These are phyloP conservation scores for Phorcus lineatus DNA, from an alignment of 2,888 invertebrate species.

Conservation along the genomic window DNA sequence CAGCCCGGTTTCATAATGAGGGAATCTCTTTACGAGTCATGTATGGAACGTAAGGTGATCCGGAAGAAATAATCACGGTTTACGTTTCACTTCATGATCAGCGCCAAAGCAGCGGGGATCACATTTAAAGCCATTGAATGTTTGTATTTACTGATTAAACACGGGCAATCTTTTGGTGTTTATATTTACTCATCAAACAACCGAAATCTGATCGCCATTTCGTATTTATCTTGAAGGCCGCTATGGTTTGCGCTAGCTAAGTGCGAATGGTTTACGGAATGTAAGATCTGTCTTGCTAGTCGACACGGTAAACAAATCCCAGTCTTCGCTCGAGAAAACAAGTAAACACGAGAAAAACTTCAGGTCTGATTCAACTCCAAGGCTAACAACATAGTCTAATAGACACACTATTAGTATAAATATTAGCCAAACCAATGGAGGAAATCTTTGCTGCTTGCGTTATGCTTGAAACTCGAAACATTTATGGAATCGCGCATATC, in stretches of 20 bases:
- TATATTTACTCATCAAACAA: slow-evolving; percentile 28
- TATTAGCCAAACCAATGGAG: slow-evolving; percentile 14
- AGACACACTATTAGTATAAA: slow-evolving; percentile 12
- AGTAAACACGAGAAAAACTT: not conserved
- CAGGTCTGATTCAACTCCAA: slow-evolving; percentile 15
- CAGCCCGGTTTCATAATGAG: not conserved
- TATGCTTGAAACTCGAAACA: slow-evolving; percentile 11
- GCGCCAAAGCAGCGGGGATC: not conserved
- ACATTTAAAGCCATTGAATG: not conserved
- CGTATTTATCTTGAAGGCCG: slow-evolving; percentile 28
- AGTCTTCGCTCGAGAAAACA: not conserved
- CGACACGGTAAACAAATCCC: not conserved
- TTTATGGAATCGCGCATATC: slow-evolving; percentile 5
- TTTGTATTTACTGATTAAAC: slow-evolving; percentile 17
- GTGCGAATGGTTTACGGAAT: slow-evolving; percentile 19
- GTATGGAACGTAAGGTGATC: not conserved
- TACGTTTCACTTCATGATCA: not conserved
- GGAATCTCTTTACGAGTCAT: not conserved
- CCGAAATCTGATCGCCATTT: slow-evolving; percentile 29
- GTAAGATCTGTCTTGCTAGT: not conserved
- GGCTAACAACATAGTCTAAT: slow-evolving; percentile 26
- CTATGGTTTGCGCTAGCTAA: slow-evolving; percentile 25
- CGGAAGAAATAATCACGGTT: not conserved
- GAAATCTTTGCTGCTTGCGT: not conserved
- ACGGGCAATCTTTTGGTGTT: not conserved